A percentile compares a stretch with the other conserved stretches of the same genome.
These are phyloP conservation scores for Thalassarche chlororhynchos DNA, from an alignment of 2,113 vertebrate genomes.

Conservation along the genomic window DNA sequence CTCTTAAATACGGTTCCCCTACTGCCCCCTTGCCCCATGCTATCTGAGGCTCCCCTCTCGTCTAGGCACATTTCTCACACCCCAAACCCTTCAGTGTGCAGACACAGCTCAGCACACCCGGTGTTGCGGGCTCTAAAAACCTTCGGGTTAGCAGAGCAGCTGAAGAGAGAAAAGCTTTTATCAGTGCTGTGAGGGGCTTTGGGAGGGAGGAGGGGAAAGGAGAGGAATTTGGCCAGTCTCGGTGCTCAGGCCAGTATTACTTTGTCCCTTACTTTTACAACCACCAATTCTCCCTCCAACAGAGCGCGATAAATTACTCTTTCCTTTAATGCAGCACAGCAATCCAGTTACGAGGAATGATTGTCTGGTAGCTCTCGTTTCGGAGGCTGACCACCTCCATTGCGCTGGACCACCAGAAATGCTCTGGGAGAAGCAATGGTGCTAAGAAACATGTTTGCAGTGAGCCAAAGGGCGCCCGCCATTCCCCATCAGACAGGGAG, in stretches of 20 bases:
- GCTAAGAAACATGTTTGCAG: background rate
- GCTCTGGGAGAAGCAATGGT: background rate
- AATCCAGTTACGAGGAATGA: background rate
- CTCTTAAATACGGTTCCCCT: background rate
- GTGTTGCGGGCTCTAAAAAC: background rate
- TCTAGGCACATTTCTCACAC: background rate
- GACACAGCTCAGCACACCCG: background rate
- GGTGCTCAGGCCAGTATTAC: background rate
- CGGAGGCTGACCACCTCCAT: background rate
- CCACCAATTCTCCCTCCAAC: background rate
- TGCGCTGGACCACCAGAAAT: background rate
- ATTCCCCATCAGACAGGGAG: background rate
- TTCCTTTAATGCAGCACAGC: background rate
- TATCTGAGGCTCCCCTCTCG: background rate
- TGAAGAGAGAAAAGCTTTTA: background rate
- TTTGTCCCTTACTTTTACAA: conserved; percentile 26
- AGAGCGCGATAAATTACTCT: background rate
- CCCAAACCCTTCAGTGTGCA: fast-evolving
- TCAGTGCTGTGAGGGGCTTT: background rate
- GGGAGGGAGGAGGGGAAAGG: background rate
- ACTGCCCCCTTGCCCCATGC: background rate
- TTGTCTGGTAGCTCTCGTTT: background rate
- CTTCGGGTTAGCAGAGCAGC: background rate
- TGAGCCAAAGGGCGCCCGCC: background rate
- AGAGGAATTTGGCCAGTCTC: background rate